A percentile compares a stretch with the other conserved stretches of the same genome.
These are phyloP conservation scores for Globicephala melas DNA, from an alignment of 2,113 vertebrate species.

Conservation along the genomic window DNA sequence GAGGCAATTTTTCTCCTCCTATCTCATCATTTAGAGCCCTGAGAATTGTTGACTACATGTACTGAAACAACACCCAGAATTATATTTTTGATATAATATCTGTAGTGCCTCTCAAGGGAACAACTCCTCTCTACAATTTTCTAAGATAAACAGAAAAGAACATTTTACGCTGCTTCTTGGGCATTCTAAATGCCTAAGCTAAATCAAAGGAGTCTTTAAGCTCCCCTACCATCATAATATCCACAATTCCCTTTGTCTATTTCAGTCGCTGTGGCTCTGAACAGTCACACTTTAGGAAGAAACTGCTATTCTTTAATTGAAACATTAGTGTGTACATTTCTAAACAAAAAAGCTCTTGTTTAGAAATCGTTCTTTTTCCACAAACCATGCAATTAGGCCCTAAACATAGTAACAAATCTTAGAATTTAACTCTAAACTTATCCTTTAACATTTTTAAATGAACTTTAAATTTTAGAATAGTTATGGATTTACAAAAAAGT, in stretches of 20 bases:
- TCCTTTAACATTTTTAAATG: conserved; percentile 18
- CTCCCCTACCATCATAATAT: background rate
- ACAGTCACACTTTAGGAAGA: conserved; percentile 32
- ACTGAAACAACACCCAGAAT: background rate
- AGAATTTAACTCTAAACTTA: conserved; percentile 24
- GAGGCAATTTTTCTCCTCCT: background rate
- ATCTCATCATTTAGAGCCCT: background rate
- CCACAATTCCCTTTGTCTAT: background rate
- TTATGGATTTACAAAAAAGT: background rate
- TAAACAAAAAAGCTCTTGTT: conserved; percentile 21
- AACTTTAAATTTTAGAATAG: conserved; percentile 32
- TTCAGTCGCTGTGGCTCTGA: conserved; percentile 8
- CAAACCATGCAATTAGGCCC: background rate
- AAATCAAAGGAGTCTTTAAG: background rate
- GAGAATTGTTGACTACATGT: background rate
- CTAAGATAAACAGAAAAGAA: background rate
- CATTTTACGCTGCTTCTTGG: background rate
- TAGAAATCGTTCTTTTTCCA: conserved; percentile 32
- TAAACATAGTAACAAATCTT: background rate
- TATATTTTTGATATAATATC: conserved; percentile 1
- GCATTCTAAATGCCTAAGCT: background rate
- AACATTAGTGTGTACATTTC: conserved; percentile 24
- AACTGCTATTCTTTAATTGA: conserved; percentile 40
- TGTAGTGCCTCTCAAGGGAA: background rate
- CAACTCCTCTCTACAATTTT: background rate